Base-by-base conservation (phyloP, 1,140 invertebrate genomes). In the Drosophila parabipectinata region DNA sequence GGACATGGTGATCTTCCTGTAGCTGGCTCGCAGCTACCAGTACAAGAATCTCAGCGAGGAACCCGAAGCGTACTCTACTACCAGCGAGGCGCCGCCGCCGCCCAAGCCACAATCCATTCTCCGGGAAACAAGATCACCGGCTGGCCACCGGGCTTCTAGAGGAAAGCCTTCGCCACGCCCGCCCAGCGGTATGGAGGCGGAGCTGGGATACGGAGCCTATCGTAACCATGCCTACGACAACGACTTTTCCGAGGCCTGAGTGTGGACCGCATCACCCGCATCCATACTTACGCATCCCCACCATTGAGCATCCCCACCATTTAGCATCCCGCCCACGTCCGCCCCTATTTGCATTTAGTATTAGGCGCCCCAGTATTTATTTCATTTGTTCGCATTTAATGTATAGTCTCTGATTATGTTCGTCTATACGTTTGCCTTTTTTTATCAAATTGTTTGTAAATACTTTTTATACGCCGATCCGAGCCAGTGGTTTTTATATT, bases 1-100 rank as follows among this genome's bases (percentile, higher is more conserved):
- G 0, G 97, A 97, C 68, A 97, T 98, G 93, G 24, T 96, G 0
- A 92, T 98, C 12, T 98, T 99, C 85, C 94, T 94, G 30, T 90
- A 94, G 9, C 94, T 98, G 94, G 95, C 96, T 2, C 93, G 93
- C 62, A 92, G 92, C 58, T 97, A 97, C 84, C 51, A 69, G 94
- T 94, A 30, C 73, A 68, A 12, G 77, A 66, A 90, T 39, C 54
- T 91, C 15, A 26, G 60, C 21, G 18, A 37, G 7, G 60, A 48
- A 0, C 6, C 12, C 12, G 39, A 47, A 8, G 32, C 37, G n/a
- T 10, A 37, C 34, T 37, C 34, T 32, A 18, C 18, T 18, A 15
- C 8, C 15, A 24, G 28, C 14, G 47, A 3, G 10, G 9, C 18
- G 6, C 21, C 30, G 9, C 14, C 9, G 7, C 9, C 24, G 3